Conservation (phyloP, 2,888 invertebrate species). For the Andrena bucephala region DNA sequence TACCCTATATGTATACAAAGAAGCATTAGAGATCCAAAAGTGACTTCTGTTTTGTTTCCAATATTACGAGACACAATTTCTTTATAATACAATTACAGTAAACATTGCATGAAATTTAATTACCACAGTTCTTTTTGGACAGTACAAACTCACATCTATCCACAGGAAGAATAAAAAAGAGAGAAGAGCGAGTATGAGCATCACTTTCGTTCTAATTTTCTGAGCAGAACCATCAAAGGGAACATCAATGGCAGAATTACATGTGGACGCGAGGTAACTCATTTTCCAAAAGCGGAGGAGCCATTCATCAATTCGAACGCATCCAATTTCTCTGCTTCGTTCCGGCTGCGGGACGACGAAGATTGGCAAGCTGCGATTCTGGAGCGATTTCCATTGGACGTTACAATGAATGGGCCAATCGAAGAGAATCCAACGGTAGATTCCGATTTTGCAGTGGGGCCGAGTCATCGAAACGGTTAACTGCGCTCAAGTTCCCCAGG, state of each 20-base stretch:
- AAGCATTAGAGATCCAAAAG: no score
- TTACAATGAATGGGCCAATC: constrained; percentile 75
- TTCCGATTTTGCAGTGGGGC: constrained; percentile 68
- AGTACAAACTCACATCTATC: no score
- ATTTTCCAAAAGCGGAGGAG: constrained; percentile 60
- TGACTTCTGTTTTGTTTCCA: no score
- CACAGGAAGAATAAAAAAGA: constrained; percentile 9
- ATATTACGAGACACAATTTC: no score
- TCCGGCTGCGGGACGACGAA: constrained; percentile 63
- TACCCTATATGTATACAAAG: no score
- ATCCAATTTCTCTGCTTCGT: constrained; percentile 61
- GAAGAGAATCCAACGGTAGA: constrained; percentile 68
- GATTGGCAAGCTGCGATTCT: constrained; percentile 73
- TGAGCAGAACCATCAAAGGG: constrained; percentile 12
- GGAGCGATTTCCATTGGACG: constrained; percentile 75
- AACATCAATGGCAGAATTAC: constrained; percentile 52
- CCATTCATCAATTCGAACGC: constrained; percentile 61
- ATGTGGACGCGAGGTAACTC: constrained; percentile 48
- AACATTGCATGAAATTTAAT: no score
- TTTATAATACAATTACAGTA: no score
- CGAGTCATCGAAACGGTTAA: constrained; percentile 62
- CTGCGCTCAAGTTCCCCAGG: constrained; percentile 38
- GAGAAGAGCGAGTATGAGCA: background rate
- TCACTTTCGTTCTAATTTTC: constrained; percentile 18
- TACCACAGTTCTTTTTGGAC: no score